Percentiles rank a stretch among this genome's conserved stretches.
These are phyloP conservation scores for Rotaria magnacalcarata DNA, from an alignment of 2,888 invertebrate species.

Conservation along the genomic window DNA sequence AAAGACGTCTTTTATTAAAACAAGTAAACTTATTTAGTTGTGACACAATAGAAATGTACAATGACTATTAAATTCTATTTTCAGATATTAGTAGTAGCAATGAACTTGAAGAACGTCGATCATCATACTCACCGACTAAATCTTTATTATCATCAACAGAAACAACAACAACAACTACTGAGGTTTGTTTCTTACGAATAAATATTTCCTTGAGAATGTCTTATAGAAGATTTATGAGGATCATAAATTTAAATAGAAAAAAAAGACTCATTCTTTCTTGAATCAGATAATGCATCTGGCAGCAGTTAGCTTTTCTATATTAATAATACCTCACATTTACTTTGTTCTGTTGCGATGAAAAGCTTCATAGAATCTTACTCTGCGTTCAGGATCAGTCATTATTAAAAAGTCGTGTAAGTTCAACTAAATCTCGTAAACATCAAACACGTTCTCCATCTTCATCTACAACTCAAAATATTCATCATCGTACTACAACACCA, in stretches of 20 bases:
- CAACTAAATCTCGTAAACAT: conserved; percentile 13
- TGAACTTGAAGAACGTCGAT: conserved; percentile 48
- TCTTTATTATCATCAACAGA: neutral
- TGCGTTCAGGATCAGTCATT: neutral
- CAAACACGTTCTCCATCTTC: neutral
- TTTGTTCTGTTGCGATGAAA: neutral
- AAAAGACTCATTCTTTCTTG: no score
- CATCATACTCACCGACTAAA: neutral
- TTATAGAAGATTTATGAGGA: neutral
- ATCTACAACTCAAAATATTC: neutral
- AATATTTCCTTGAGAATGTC: no score
- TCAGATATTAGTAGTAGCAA: conserved; percentile 51
- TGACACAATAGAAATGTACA: no score
- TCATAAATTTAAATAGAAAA: neutral
- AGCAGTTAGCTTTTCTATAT: no score
- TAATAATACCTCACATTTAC: neutral
- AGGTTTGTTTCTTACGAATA: neutral
- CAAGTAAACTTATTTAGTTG: neutral
- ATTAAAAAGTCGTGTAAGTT: neutral
- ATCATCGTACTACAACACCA: neutral
- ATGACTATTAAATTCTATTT: conserved; percentile 47
- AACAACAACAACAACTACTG: neutral
- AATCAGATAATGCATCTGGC: no score
- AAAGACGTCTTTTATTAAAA: neutral
- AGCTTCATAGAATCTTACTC: neutral